Base-by-base conservation (phyloP, 2,797 vertebrate species). In the Pangasius sanitwongsei region DNA sequence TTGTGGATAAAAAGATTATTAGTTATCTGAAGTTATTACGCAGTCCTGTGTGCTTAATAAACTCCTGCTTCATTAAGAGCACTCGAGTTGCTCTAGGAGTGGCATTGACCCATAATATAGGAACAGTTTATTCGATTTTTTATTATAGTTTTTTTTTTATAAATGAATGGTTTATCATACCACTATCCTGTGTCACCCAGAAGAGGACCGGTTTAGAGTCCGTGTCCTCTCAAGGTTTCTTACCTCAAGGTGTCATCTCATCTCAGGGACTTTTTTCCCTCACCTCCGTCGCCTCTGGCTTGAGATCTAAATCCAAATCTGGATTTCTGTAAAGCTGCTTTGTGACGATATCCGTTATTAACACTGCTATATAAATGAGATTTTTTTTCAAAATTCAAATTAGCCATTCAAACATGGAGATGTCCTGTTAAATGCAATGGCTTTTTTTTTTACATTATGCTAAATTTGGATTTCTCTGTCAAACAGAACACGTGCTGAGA, bases 1-100 rank as follows among this genome's bases (percentile, higher is more conserved):
- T 44, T 15, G 16, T 34, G n/a, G 53, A 55, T 78, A 55, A 55
- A 7, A 55, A 20, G 15, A 81, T 81, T 37, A 50, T 55, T 80
- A 31, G 28, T 55, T 53, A n/a, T n/a, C 13, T 78, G 75, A 31
- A 18, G 75, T 75, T 48, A 50, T 77, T 77, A 13, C 50, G 11
- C 41, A 28, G 44, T 77, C 74, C 74, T 28, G 75, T 80, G 48
- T 55, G 50, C n/a, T 18, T 55, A 80, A 80, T 80, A 75, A 75
- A 75, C 74, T 48, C 41, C 28, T 37, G 53, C 31, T 82, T 82
- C 55, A 82, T 82, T 82, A 59, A 82, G 7, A 57, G 48, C 77
- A 82, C 31, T 11, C 55, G 12, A 1, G 41, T 57, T 57, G 4
- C 31, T 81, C 31, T 59, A 59, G 75, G 53, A n/a, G 9, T 82